Conservation (phyloP, 2,888 invertebrate genomes). For the Barypeithes pellucidus region DNA sequence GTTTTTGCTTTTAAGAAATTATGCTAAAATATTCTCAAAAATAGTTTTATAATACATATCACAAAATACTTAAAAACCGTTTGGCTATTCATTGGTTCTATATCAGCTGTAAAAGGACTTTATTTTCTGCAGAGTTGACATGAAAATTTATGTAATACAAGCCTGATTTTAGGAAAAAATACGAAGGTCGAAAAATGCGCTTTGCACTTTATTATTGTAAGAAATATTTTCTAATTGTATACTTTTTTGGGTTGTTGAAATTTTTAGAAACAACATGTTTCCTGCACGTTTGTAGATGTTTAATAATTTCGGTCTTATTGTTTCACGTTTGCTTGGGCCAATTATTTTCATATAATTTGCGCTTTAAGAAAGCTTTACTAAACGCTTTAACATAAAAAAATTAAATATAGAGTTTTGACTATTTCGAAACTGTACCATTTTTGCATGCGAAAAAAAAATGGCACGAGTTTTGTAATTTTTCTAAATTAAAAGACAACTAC, state of each 20-base stretch:
- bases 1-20: neutral
- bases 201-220: constrained; percentile 26
- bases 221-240: constrained; percentile 48
- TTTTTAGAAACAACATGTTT: constrained; percentile 26
- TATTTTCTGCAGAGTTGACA: too few relatives aligned
- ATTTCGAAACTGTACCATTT: constrained; percentile 65
- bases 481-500: constrained; percentile 50
- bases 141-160: neutral
- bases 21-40: neutral
- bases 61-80: too few relatives aligned
- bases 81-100: too few relatives aligned
- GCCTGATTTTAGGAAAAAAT: neutral
- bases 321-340: constrained; percentile 67
- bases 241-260: constrained; percentile 45
- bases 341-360: constrained; percentile 68
- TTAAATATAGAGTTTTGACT: constrained; percentile 8
- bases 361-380: constrained; percentile 65
- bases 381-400: constrained; percentile 50
- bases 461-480: constrained; percentile 61
- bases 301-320: constrained; percentile 43
- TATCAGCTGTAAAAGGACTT: too few relatives aligned
- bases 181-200: neutral
- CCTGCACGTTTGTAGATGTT: constrained; percentile 33
- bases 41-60: neutral
- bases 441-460: constrained; percentile 60